phyloP scores from a whole-genome alignment of 2,888 invertebrate genomes.

The Carabus problematicus region DNA sequence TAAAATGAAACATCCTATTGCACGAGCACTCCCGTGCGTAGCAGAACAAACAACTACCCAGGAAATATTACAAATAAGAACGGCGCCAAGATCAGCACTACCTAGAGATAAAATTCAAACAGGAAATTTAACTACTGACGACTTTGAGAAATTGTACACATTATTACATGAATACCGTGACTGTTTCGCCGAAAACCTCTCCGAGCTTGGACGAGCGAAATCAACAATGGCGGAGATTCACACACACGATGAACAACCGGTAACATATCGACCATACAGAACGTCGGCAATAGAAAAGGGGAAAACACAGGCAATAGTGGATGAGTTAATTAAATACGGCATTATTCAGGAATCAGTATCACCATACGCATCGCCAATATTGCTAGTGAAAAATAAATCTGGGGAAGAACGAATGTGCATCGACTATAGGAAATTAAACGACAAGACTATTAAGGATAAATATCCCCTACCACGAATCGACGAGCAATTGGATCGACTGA shows the following conservation, averaged over 20 bases:
- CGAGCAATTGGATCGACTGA: slow-evolving; percentile 15
- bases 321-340: slow-evolving; percentile 38
- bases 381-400: slow-evolving; percentile 46
- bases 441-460: background rate
- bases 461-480: background rate
- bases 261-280: slow-evolving; percentile 47
- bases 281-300: slow-evolving; percentile 44
- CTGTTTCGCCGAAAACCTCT: slow-evolving; percentile 42
- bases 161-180: slow-evolving; percentile 39
- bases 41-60: background rate
- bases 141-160: slow-evolving; percentile 38
- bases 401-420: background rate
- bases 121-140: slow-evolving; percentile 46
- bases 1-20: slow-evolving; percentile 26
- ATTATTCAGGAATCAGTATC: slow-evolving; percentile 49
- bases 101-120: slow-evolving; percentile 38
- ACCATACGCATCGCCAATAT: slow-evolving; percentile 45
- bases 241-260: slow-evolving; percentile 38
- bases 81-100: slow-evolving; percentile 11
- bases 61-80: slow-evolving; percentile 10
- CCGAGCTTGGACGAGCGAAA: slow-evolving; percentile 44
- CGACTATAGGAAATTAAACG: slow-evolving; percentile 5
- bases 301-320: slow-evolving; percentile 38
- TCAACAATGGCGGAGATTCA: slow-evolving; percentile 44
- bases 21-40: slow-evolving; percentile 39